Percentiles rank a stretch among this genome's conserved stretches.
These are phyloP conservation scores for Eupeodes corollae DNA, from an alignment of 1,140 invertebrate genomes.

Conservation along the genomic window DNA sequence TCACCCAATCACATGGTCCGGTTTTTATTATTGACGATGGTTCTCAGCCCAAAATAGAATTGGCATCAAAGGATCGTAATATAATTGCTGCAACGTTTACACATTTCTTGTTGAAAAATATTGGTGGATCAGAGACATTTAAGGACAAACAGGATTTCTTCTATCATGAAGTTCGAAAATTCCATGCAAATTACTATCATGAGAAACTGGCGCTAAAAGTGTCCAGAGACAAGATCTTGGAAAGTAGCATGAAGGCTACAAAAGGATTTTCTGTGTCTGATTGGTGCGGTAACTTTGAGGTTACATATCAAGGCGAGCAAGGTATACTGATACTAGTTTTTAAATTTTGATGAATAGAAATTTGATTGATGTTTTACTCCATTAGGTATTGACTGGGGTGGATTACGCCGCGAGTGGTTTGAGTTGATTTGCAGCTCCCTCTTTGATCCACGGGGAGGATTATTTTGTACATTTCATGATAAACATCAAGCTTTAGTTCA, in stretches of 20 bases:
- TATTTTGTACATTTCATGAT: slow-evolving; percentile 79
- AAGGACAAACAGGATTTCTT: slow-evolving; percentile 93
- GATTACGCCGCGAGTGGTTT: slow-evolving; percentile 86
- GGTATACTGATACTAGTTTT: slow-evolving; percentile 40
- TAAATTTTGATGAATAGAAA: slow-evolving; percentile 1
- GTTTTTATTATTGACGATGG: slow-evolving; percentile 77
- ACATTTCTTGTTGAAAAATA: slow-evolving; percentile 86
- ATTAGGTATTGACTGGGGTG: slow-evolving; percentile 85
- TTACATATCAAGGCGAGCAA: slow-evolving; percentile 83
- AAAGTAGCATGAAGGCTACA: slow-evolving; percentile 75
- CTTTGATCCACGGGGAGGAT: slow-evolving; percentile 70
- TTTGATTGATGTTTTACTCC: slow-evolving; percentile 2
- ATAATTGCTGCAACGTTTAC: slow-evolving; percentile 88
- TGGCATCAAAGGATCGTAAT: slow-evolving; percentile 72
- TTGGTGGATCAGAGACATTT: slow-evolving; percentile 89
- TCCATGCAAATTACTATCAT: slow-evolving; percentile 73
- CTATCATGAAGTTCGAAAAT: slow-evolving; percentile 82
- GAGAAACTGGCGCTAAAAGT: slow-evolving; percentile 75
- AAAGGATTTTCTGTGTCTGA: slow-evolving; percentile 61
- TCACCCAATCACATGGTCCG: slow-evolving; percentile 38
- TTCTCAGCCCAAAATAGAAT: slow-evolving; percentile 71
- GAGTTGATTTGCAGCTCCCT: slow-evolving; percentile 74
- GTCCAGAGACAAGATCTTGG: slow-evolving; percentile 64
- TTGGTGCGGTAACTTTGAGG: slow-evolving; percentile 90
- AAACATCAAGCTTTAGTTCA: slow-evolving; percentile 78